phyloP scores from a whole-genome alignment of 1,140 invertebrate genomes.

The Drosophila varians region DNA sequence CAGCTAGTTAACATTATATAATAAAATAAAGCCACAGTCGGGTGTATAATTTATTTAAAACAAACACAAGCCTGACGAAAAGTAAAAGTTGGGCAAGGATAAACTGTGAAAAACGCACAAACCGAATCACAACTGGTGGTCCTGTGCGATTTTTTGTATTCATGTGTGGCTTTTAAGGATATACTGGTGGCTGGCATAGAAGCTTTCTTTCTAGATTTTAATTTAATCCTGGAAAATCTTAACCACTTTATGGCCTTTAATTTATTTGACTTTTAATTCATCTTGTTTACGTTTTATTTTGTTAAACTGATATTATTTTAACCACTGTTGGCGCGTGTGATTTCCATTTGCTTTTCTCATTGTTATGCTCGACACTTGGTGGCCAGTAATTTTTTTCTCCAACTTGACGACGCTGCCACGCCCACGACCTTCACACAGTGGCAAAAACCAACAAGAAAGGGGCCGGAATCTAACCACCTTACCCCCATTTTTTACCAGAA shows the following conservation, averaged over 20 bases:
- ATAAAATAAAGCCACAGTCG: constrained; percentile 18
- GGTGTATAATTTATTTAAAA: constrained; percentile 67
- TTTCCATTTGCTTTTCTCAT: constrained; percentile 52
- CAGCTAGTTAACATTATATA: constrained; percentile 27
- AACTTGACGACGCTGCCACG: constrained; percentile 37
- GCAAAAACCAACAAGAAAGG: constrained; percentile 53
- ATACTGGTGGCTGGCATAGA: background rate
- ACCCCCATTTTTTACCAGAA: background rate
- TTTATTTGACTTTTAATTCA: background rate
- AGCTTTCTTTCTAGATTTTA: background rate
- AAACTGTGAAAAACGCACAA: constrained; percentile 21
- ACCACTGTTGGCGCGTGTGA: constrained; percentile 7
- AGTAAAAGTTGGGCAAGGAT: constrained; percentile 43
- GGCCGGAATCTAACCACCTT: constrained; percentile 18
- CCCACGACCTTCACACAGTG: constrained; percentile 70
- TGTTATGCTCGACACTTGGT: constrained; percentile 77
- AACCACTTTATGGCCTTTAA: too few species aligned
- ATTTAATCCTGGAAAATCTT: background rate
- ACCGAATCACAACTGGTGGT: constrained; percentile 20
- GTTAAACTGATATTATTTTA: background rate
- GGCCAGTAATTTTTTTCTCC: constrained; percentile 51
- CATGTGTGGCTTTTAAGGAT: constrained; percentile 1
- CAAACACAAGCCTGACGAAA: constrained; percentile 40
- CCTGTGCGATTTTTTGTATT: background rate
- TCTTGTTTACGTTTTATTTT: background rate